Base-by-base conservation (phyloP, 2,113 vertebrate genomes). In the Brachyistius frenatus region DNA sequence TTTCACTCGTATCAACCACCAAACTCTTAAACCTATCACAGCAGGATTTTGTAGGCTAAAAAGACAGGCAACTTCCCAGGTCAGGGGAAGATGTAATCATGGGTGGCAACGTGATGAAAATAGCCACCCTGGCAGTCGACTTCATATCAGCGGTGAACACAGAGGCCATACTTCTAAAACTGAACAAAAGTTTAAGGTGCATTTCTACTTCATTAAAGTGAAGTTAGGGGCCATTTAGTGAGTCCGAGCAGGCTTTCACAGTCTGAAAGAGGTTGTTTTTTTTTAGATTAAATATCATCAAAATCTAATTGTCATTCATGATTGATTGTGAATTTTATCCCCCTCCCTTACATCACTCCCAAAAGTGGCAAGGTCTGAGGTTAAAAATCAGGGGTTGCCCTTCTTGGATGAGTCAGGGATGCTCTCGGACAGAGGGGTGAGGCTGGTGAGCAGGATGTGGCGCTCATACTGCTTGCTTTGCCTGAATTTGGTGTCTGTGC, bases 401-500 rank as follows among this genome's bases (percentile, higher is more conserved):
- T 91, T 95, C 83, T 94, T 96, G 31, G 93, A 89, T 0, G 44
- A 0, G 1, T 98, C 95, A 0, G 97, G 97, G 65, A 99, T 96
- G 92, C 95, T 98, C 69, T 97, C 86, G 0, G 86, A 95, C 31
- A 98, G 95, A 0, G 97, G 98, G 0, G 96, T 98, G 67, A 98
- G 32, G 85, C 92, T 73, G 65, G 97, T 93, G 49, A 99, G 94
- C 32, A 98, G 57, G 0, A 55, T 32, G 85, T 98, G 97, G 46
- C 98, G 95, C 41, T 98, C 81, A 0, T 95, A 97, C 68, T 96
- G 96, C 80, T 96, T 97, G 41, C 86, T 95, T 73, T 96, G 90
- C 73, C 94, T 94, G 88, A 99, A 99, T 10, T 90, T 72, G 1
- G 41, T 46, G 49, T 99, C 97, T 0, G 97, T 99, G 47, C 97